Base-by-base conservation (phyloP, 2,888 invertebrate species). In the Chymomyza caudatula region DNA sequence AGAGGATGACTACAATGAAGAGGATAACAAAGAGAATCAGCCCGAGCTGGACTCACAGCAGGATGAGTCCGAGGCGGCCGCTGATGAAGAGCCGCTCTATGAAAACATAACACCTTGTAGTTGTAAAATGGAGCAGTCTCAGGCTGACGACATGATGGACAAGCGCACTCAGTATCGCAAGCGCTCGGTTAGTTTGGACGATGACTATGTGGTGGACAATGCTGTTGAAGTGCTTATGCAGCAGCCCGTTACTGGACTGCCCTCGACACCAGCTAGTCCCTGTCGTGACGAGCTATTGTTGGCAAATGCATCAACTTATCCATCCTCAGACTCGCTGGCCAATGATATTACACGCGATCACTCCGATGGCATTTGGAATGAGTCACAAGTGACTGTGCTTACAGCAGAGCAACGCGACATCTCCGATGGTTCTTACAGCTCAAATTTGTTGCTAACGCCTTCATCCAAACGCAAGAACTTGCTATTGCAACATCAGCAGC, bases 291-390 rank as follows among this genome's bases (percentile, higher is more conserved):
- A 92, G 57, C 75, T 82, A 60, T 90, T 92, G 69, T 88, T 92
- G 57, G 90, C 91, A 49, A 95, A 95, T 88, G 95, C 94, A 52
- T 91, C 92, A 59, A 91, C 92, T 44, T 96, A 95, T 89, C 95
- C 95, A 55, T 96, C 96, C 37, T 95, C 94, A 80, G 96, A 96
- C 90, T 96, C 96, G 11, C 90, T 96, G 71, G 94, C 95, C n/a
- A 95, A 95, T 77, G 96, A 96, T 88, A 78, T 92, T 57, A 94
- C 93, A 25, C 92, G 95, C 85, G 96, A 96, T 89, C 96, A 96
- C 89, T 96, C 96, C 54, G 96, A 96, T 88, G 95, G 95, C 57
- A 94, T 95, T 85, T 96, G 96, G 96, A 96, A 96, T 90, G 96
- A 96, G 91, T 96, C 96, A 11, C 96, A 96, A 91, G 94, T 95